Base-by-base conservation (phyloP, 1,140 invertebrate genomes). In the Drepana arcuata region DNA sequence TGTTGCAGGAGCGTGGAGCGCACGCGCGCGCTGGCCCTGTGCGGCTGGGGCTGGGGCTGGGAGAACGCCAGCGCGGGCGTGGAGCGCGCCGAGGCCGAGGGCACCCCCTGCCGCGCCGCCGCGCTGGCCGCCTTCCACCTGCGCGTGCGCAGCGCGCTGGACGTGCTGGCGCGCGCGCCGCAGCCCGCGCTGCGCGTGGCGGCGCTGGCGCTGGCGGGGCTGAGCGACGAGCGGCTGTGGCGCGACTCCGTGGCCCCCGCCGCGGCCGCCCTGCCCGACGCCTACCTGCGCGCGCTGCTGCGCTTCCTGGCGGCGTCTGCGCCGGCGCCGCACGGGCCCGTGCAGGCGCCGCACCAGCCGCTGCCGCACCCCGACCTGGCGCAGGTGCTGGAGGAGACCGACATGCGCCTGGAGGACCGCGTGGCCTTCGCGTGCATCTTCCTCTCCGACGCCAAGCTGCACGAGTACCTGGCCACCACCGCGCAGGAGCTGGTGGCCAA, bases 361-460 rank as follows among this genome's bases (percentile, higher is more conserved):
- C n/a, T n/a, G n/a, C n/a, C 48, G 16, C 38, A 34, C 27, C 56
- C 57, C 14, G 69, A 66, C 58, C 60, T 63, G 24, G 4, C 24
- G 4, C 24, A 6, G 6, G 24, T 10, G 24, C 24, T 10, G 24
- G 89, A 90, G 58, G 94, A 96, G 77, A 87, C 84, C 24, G 91
- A 88, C n/a, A 89, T 96, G 65, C 87, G 89, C 11, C 88, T 98
- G 2, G 89, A 92, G 52, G 96, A 99, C 83, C 85, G 94, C 57
- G 89, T 98, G 25, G 96, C 94, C n/a, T 98, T 98, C 86, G 95
- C 95, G 15, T 92, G 94, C 56, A 91, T 91, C 48, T 98, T 92
- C 84, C 84, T 98, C 15, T 88, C 92, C 4, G 95, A 98, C 81
- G 81, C 75, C 9, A 90, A 92, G 74, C 80, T 98, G 30, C 79